phyloP scores from a whole-genome alignment of 1,140 invertebrate species.

The Drosophila lacertosa region DNA sequence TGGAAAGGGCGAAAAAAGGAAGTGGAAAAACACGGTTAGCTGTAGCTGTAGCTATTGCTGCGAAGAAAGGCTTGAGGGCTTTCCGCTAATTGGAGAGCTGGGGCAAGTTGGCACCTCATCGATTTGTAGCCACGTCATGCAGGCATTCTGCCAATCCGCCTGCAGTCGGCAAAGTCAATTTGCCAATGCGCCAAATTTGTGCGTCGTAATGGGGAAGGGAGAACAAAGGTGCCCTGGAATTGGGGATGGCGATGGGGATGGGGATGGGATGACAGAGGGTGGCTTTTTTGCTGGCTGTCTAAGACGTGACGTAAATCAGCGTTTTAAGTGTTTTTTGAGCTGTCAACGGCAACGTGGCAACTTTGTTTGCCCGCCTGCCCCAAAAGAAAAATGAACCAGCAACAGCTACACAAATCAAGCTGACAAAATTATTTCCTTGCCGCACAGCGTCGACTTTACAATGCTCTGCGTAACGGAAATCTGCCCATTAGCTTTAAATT shows the following conservation, averaged over 20 bases:
- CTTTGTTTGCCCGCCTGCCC: slow-evolving; percentile 49
- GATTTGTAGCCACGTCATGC: slow-evolving; percentile 73
- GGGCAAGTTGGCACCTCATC: slow-evolving; percentile 59
- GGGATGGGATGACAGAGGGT: slow-evolving; percentile 4
- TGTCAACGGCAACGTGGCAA: slow-evolving; percentile 71
- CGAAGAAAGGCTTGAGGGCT: slow-evolving; percentile 32
- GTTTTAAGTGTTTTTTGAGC: slow-evolving; percentile 76
- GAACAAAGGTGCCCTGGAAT: too few relatives aligned
- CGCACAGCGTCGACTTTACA: background rate
- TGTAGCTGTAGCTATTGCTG: too few relatives aligned
- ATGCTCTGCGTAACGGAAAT: slow-evolving; percentile 16
- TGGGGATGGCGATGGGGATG: background rate
- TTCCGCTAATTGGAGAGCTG: slow-evolving; percentile 25
- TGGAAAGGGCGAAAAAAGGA: background rate
- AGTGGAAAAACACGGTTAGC: background rate
- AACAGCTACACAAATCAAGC: slow-evolving; percentile 46
- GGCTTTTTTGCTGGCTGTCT: slow-evolving; percentile 53
- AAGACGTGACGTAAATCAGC: slow-evolving; percentile 74
- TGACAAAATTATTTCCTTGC: slow-evolving; percentile 8
- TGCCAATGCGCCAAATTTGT: slow-evolving; percentile 66
- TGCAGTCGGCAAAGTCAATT: slow-evolving; percentile 66
- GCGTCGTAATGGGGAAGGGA: slow-evolving; percentile 54
- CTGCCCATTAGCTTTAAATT: too few relatives aligned
- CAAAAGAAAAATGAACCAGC: slow-evolving; percentile 47
- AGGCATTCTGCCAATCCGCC: slow-evolving; percentile 24